Conservation (phyloP, 2,113 vertebrate genomes). For the human region DNA sequence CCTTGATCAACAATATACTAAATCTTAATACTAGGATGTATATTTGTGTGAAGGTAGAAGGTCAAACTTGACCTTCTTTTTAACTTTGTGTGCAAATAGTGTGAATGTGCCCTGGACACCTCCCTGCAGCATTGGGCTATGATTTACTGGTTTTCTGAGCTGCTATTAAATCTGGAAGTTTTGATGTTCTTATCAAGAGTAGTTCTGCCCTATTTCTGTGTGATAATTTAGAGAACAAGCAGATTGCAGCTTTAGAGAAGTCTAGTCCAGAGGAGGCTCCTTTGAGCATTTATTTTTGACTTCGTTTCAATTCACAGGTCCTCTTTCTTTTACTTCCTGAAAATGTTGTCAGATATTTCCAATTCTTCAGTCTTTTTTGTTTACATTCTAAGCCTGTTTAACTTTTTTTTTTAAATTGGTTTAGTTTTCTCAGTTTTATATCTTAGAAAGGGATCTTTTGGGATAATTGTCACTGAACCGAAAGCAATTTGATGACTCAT, state of each 20-base stretch:
- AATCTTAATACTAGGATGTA: not conserved
- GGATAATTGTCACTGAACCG: constrained; percentile 18
- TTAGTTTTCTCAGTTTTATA: not conserved
- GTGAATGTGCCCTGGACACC: not conserved
- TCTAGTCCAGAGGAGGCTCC: not conserved
- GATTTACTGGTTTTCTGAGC: not conserved
- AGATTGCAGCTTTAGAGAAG: not conserved
- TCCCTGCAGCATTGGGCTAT: not conserved
- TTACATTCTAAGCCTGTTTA: constrained; percentile 44
- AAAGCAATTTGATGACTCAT: not conserved
- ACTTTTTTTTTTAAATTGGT: not conserved
- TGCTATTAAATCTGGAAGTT: not conserved
- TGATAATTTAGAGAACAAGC: not conserved
- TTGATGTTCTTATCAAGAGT: not conserved
- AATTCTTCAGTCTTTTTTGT: not conserved
- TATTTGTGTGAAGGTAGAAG: not conserved
- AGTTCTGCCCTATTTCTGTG: not conserved
- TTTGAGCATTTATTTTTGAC: not conserved
- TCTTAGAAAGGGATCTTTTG: constrained; percentile 59
- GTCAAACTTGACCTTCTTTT: not conserved
- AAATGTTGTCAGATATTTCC: not conserved
- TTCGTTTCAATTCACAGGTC: not conserved
- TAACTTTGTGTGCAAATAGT: not conserved
- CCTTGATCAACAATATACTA: not conserved
- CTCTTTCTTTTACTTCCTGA: not conserved